Evolutionary conservation across 2,797 vertebrate species (phyloP).

Genomic region (Sparus aurata): DNA sequence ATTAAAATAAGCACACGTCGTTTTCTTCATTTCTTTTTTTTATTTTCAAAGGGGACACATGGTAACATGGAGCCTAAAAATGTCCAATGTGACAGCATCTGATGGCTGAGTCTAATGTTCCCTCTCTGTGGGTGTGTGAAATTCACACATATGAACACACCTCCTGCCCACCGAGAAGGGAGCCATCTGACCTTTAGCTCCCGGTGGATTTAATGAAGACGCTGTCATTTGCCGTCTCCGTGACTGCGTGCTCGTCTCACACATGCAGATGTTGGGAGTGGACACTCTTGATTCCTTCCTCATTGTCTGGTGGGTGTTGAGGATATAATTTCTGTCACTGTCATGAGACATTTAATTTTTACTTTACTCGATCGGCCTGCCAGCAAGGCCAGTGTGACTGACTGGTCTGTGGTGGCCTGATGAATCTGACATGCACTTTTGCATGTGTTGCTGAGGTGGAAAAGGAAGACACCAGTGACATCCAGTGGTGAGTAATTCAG

Average conservation of each 20-base stretch:
- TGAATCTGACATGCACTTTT: background rate
- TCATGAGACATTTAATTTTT: conserved; percentile 36
- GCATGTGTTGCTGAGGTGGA: background rate
- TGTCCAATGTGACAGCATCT: conserved; percentile 56
- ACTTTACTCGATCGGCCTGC: background rate
- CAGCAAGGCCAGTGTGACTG: conserved; percentile 30
- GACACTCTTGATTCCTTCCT: conserved; percentile 8
- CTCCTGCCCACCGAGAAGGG: conserved; percentile 67
- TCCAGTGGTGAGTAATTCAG: conserved; percentile 55
- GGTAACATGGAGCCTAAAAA: conserved; percentile 53
- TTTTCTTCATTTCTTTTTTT: conserved; percentile 3
- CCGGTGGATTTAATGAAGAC: conserved; percentile 74
- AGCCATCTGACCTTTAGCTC: conserved; percentile 81
- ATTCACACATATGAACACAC: conserved; percentile 77
- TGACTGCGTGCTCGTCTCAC: conserved; percentile 47
- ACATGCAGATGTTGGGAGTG: conserved; percentile 52
- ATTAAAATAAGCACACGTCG: conserved; percentile 17
- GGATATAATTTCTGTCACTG: conserved; percentile 16
- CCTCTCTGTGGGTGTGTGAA: conserved; percentile 77
- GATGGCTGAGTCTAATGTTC: conserved; percentile 72
- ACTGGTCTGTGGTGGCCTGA: conserved; percentile 13
- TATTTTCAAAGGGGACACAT: conserved; percentile 23
- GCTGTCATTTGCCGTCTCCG: conserved; percentile 63
- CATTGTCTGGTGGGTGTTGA: conserved; percentile 24
- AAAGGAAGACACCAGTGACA: conserved; percentile 68